Conservation (phyloP, 2,797 vertebrate genomes). For the Lemur catta region DNA sequence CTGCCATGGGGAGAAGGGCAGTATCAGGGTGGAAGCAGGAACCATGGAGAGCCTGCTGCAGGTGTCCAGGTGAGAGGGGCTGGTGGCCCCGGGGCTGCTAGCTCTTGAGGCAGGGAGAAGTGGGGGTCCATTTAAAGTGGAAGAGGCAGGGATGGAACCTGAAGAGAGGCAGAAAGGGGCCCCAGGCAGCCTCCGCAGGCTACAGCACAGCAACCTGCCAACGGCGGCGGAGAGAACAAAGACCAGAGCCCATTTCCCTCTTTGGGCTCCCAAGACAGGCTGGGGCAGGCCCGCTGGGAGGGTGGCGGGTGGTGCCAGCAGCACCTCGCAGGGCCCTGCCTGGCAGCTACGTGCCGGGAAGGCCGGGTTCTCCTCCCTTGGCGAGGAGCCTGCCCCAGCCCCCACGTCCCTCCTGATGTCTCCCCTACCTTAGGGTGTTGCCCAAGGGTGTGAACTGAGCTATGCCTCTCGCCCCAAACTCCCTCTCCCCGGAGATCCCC, state of each 20-base stretch:
- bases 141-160: background rate
- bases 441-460: background rate
- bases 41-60: background rate
- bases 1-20: background rate
- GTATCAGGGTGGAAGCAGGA: background rate
- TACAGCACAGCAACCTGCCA: background rate
- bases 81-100: background rate
- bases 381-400: background rate
- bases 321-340: background rate
- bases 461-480: background rate
- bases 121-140: background rate
- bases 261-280: background rate
- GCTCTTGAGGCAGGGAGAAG: background rate
- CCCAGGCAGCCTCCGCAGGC: background rate
- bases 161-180: background rate
- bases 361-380: background rate
- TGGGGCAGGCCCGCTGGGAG: background rate
- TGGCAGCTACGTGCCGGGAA: background rate
- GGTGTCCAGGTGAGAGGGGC: background rate
- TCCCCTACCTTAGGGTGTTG: background rate
- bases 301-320: background rate
- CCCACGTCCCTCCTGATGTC: background rate
- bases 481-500: background rate
- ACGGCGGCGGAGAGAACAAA: slow-evolving; percentile 13
- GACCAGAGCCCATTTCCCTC: background rate